A percentile compares a stretch with the other conserved stretches of the same genome.
These are phyloP conservation scores for Pollenia griseotomentosa DNA, from an alignment of 2,888 invertebrate genomes.

Conservation along the genomic window DNA sequence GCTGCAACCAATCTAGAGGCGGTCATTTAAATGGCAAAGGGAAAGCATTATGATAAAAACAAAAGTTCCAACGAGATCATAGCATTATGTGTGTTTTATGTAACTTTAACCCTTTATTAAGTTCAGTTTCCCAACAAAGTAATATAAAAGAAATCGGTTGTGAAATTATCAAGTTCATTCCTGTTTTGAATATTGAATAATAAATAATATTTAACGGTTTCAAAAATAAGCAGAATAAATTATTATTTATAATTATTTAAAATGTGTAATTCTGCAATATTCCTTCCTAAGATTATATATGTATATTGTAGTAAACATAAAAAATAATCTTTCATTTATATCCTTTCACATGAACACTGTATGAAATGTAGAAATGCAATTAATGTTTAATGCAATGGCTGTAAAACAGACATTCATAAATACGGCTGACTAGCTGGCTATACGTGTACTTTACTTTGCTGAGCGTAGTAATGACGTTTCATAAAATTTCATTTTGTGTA, in stretches of 20 bases:
- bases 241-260: not conserved
- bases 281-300: not conserved
- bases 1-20: too few relatives aligned
- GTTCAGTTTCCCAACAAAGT: too few relatives aligned
- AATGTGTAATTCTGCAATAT: not conserved
- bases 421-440: not conserved
- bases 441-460: not conserved
- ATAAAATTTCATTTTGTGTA: constrained; percentile 64
- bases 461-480: constrained; percentile 52
- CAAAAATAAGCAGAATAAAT: not conserved
- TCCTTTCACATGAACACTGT: constrained; percentile 7
- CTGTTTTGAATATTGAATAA: too few relatives aligned
- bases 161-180: too few relatives aligned
- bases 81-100: too few relatives aligned
- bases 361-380: constrained; percentile 40
- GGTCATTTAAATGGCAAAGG: too few relatives aligned
- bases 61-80: too few relatives aligned
- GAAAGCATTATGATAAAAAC: too few relatives aligned
- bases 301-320: constrained; percentile 10
- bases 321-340: constrained; percentile 42
- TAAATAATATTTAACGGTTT: too few relatives aligned
- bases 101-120: too few relatives aligned
- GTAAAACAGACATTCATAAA: constrained; percentile 11
- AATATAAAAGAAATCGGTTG: too few relatives aligned
- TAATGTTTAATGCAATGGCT: constrained; percentile 48